Base-by-base conservation (phyloP, 1,140 invertebrate species). In the Fragariocoptes setiger region DNA sequence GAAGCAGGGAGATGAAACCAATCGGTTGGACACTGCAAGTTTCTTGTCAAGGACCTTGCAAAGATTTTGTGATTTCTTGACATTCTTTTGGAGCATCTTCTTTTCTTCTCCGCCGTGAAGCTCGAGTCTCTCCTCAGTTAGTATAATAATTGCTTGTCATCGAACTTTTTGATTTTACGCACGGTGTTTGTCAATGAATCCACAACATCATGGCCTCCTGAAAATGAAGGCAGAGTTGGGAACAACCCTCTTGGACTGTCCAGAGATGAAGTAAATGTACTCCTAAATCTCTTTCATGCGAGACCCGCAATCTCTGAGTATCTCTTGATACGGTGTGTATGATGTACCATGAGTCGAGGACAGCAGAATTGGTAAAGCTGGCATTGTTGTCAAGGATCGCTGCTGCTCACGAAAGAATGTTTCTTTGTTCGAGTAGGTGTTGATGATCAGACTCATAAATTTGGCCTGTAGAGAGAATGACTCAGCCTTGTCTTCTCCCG, bases 341-440 rank as follows among this genome's bases (percentile, higher is more conserved):
- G 53, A 97, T 83, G 51, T 73, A 83, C 3, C 69, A 58, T 17
- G 43, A 15, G 15, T 70, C 66, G 22, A 95, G 57, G 25, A 74
- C 72, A 45, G 62, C 59, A 47, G 71, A 70, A 47, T 90, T 70
- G 0, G 88, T 97, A 3, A 99, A 60, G 0, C 86, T 77, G 15
- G 95, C 55, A 37, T 95, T 63, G 37, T 94, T 94, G 58, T 94
- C 85, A 19, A 92, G 59, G 18, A 65, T 80, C 83, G 35, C 78
- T 83, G 2, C 76, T 69, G 69, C 67, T 99, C 90, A 62, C 90
- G 67, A 43, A 97, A 69, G 62, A 97, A 99, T 48, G 97, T 94
- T 65, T 99, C 90, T 64, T 97, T 97, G 66, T 97, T 97, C 0
- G 83, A 90, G 56, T 99, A 94, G 35, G 90, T 95, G 68, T 97